Evolutionary conservation across 2,888 invertebrate species (phyloP).

Genomic region (Nycteola revayana): DNA sequence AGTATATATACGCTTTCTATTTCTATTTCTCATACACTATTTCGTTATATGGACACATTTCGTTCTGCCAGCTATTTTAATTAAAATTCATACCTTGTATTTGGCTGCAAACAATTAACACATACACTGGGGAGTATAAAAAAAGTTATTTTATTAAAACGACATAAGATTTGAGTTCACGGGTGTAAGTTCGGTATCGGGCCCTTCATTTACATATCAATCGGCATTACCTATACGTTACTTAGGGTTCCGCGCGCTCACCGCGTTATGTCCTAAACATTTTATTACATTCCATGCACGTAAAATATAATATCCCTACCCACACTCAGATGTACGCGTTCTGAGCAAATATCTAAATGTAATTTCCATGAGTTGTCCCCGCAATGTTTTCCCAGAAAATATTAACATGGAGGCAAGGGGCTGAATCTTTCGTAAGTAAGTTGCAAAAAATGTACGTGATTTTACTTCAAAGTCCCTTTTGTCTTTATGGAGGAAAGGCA

Average conservation of each 20-base stretch:
- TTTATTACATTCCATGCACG: conserved; percentile 80
- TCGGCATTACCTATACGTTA: conserved; percentile 64
- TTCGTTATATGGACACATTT: not conserved
- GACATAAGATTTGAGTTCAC: conserved; percentile 48
- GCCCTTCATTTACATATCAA: conserved; percentile 75
- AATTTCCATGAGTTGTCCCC: conserved; percentile 82
- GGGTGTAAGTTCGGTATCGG: conserved; percentile 57
- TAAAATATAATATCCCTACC: conserved; percentile 81
- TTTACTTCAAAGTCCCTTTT: conserved; percentile 82
- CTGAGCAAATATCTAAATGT: conserved; percentile 81
- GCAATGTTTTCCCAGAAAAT: conserved; percentile 81
- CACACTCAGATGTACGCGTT: conserved; percentile 74
- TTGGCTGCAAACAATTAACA: conserved; percentile 27
- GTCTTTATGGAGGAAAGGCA: conserved; percentile 80
- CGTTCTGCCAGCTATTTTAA: conserved; percentile 12
- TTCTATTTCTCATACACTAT: conserved; percentile 5
- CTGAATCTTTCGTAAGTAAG: conserved; percentile 82
- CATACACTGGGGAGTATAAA: conserved; percentile 31
- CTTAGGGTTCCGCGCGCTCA: conserved; percentile 34
- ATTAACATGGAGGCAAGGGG: conserved; percentile 81
- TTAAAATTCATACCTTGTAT: conserved; percentile 13
- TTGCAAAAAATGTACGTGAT: conserved; percentile 83
- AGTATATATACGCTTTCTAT: too few relatives aligned
- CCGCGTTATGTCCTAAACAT: conserved; percentile 67
- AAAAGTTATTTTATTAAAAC: conserved; percentile 47